Base-by-base conservation (phyloP, 1,140 invertebrate genomes). In the Archivesica marissinica region DNA sequence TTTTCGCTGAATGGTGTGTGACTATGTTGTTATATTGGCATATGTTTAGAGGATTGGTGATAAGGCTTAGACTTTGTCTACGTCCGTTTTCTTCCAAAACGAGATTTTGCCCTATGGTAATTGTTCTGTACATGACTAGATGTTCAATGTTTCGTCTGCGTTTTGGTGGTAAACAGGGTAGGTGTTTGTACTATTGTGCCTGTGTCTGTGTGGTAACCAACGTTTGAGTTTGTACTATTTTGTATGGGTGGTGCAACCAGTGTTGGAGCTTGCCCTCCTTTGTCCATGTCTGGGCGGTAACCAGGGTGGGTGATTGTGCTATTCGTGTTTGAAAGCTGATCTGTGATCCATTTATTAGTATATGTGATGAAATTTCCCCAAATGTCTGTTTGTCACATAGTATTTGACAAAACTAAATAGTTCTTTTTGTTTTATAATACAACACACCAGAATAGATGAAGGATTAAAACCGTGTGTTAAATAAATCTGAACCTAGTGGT, bases 271-370 rank as follows among this genome's bases (percentile, higher is more conserved):
- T n/a, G n/a, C n/a, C n/a, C n/a, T n/a, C n/a, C n/a, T 64, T 64
- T 64, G 59, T 64, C 13, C 38, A 33, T 64, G 1, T 33, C 17
- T 3, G 7, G 30, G 30, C 38, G 59, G 20, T 25, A 33, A 64
- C 28, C 59, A 33, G 30, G 59, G n/a, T n/a, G n/a, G n/a, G 30
- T 25, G 59, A 6, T 64, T 64, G 28, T 11, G 28, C n/a, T 50
- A 9, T 50, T 33, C 68, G 38, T 72, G 44, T 47, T 72, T 44
- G 11, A 68, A 68, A 72, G 68, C 68, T 72, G 38, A 72, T 72
- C 68, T 72, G 68, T 72, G 68, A 72, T 72, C 9, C n/a, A n/a
- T n/a, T n/a, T n/a, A n/a, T n/a, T n/a, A n/a, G n/a, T n/a, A n/a
- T n/a, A n/a, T n/a, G n/a, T n/a, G n/a, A n/a, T n/a, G n/a, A n/a